A percentile compares a stretch with the other conserved stretches of the same genome.
Evolutionary conservation across 2,113 vertebrate genomes (phyloP).

Genomic region (Pseudonaja textilis): DNA sequence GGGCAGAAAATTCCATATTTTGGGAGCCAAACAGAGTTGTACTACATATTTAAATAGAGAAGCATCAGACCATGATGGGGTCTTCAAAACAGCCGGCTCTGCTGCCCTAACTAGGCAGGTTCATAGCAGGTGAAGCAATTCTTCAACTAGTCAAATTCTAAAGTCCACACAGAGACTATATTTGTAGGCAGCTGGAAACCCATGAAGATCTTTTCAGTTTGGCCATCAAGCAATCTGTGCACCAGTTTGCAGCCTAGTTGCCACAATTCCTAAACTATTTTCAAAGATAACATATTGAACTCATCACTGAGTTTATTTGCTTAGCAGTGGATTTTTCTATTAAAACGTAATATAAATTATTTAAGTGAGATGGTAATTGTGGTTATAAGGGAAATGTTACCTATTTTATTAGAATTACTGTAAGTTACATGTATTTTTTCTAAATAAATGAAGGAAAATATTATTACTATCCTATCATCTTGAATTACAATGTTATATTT

Average conservation of each 20-base stretch:
- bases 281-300: not conserved
- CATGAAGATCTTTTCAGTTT: not conserved
- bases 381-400: not conserved
- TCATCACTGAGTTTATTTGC: not conserved
- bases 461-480: not conserved
- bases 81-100: not conserved
- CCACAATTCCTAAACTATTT: not conserved
- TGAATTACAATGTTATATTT: not conserved
- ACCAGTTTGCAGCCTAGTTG: not conserved
- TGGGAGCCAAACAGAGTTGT: not conserved
- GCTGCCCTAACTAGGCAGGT: not conserved
- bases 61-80: not conserved
- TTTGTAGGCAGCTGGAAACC: not conserved
- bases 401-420: not conserved
- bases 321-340: not conserved
- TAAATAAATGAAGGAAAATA: constrained; percentile 5
- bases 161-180: not conserved
- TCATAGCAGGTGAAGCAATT: not conserved
- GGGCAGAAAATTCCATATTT: not conserved
- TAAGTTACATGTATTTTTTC: not conserved
- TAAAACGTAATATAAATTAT: not conserved
- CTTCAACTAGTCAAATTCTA: not conserved
- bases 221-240: not conserved
- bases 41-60: not conserved
- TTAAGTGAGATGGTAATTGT: not conserved